Conservation (phyloP, 2,113 vertebrate genomes). For the Apeltes quadracus region DNA sequence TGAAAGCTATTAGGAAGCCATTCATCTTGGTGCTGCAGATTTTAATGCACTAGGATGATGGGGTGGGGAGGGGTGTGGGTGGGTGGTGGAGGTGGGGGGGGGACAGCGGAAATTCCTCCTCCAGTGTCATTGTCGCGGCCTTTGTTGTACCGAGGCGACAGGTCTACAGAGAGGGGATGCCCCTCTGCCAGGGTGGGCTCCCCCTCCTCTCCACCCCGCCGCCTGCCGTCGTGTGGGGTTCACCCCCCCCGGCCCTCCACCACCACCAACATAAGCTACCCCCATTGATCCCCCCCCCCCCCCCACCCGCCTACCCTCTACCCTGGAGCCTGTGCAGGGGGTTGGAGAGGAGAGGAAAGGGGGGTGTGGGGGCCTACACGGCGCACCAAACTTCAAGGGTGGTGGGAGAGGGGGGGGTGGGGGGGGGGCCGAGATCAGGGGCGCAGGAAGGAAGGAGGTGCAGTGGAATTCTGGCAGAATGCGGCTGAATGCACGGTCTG, state of each 20-base stretch:
- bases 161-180: slow-evolving; percentile 66
- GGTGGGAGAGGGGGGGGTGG: slow-evolving; percentile 47
- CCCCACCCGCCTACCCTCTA: too few species aligned
- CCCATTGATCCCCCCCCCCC: slow-evolving; percentile 65
- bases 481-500: slow-evolving; percentile 56
- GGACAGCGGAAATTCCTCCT: slow-evolving; percentile 66
- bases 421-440: slow-evolving; percentile 46
- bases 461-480: slow-evolving; percentile 72
- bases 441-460: slow-evolving; percentile 57
- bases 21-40: slow-evolving; percentile 61
- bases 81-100: background rate
- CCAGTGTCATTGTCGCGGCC: slow-evolving; percentile 75
- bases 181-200: slow-evolving; percentile 63
- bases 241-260: slow-evolving; percentile 28
- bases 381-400: slow-evolving; percentile 37
- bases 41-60: slow-evolving; percentile 60
- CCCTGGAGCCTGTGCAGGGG: slow-evolving; percentile 55
- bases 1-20: slow-evolving; percentile 73
- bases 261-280: slow-evolving; percentile 45
- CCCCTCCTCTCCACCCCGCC: slow-evolving; percentile 8
- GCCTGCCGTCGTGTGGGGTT: slow-evolving; percentile 74
- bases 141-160: slow-evolving; percentile 73
- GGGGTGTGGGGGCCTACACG: slow-evolving; percentile 7
- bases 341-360: slow-evolving; percentile 7
- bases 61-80: slow-evolving; percentile 26